These are phyloP conservation scores for Pseudomyrmex dendroicus DNA, from an alignment of 1,140 invertebrate genomes.

Conservation along the genomic window DNA sequence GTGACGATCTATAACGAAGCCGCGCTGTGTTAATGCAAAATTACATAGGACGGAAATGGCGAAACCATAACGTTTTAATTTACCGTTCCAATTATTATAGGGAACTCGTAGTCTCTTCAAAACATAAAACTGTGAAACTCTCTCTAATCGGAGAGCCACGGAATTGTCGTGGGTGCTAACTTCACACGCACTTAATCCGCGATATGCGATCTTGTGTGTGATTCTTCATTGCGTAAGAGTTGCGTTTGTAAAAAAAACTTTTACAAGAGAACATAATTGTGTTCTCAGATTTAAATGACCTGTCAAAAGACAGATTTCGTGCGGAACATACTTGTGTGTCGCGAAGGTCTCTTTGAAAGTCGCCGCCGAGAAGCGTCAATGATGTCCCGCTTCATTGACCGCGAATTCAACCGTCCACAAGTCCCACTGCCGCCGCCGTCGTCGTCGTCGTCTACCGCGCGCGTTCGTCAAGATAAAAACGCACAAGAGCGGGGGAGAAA, in stretches of 20 bases:
- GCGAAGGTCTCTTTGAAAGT: slow-evolving; percentile 28
- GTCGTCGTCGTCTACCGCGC: slow-evolving; percentile 2
- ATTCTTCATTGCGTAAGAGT: too few relatives aligned
- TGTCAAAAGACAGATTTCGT: slow-evolving; percentile 20
- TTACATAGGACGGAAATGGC: background rate
- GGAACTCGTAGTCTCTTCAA: too few relatives aligned
- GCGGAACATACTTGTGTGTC: background rate
- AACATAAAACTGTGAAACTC: too few relatives aligned
- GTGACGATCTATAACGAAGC: background rate
- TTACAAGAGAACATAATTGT: background rate
- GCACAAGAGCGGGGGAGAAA: background rate
- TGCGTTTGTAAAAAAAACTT: too few relatives aligned
- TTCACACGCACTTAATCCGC: too few relatives aligned
- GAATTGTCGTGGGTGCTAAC: too few relatives aligned
- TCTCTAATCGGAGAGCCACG: too few relatives aligned
- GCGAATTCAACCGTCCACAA: slow-evolving; percentile 64
- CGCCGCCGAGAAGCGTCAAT: slow-evolving; percentile 60
- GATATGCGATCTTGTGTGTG: too few relatives aligned
- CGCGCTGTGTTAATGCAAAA: background rate
- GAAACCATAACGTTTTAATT: too few relatives aligned
- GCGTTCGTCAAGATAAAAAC: slow-evolving; percentile 47
- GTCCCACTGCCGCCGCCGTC: background rate
- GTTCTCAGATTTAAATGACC: slow-evolving; percentile 10
- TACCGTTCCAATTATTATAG: too few relatives aligned
- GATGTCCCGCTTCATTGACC: slow-evolving; percentile 68